Conservation (phyloP, 2,888 invertebrate genomes). For the Gryllus longicercus region DNA sequence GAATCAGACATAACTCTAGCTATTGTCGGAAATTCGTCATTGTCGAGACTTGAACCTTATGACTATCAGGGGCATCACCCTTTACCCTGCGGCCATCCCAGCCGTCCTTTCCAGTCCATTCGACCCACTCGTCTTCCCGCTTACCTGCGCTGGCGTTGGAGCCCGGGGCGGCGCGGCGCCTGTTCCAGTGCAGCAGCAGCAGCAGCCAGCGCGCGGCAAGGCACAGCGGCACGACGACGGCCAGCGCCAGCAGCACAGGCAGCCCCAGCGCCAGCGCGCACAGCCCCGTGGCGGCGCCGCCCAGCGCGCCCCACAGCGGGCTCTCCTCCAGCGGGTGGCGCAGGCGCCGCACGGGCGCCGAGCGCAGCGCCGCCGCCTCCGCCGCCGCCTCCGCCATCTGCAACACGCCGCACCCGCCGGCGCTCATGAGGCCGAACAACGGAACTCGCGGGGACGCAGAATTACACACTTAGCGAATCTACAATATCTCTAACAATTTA, state of each 20-base stretch:
- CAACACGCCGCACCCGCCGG: conserved; percentile 37
- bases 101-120: too few relatives aligned
- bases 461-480: too few relatives aligned
- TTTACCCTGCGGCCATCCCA: too few relatives aligned
- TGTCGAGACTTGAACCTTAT: too few relatives aligned
- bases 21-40: too few relatives aligned
- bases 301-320: conserved; percentile 44
- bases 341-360: conserved; percentile 46
- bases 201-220: conserved; percentile 38
- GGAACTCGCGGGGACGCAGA: too few relatives aligned
- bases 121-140: too few relatives aligned
- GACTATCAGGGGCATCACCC: too few relatives aligned
- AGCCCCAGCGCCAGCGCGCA: conserved; percentile 46
- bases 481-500: too few relatives aligned
- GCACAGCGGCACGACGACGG: conserved; percentile 43
- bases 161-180: conserved; percentile 27
- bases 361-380: not conserved
- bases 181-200: conserved; percentile 38
- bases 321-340: conserved; percentile 48
- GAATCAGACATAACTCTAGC: too few relatives aligned
- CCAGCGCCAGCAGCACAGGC: conserved; percentile 43
- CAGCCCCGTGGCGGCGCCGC: conserved; percentile 46
- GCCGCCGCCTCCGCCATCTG: not conserved
- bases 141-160: too few relatives aligned
- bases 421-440: not conserved